Base-by-base conservation (phyloP, 2,113 vertebrate species). In the Scortum barcoo region DNA sequence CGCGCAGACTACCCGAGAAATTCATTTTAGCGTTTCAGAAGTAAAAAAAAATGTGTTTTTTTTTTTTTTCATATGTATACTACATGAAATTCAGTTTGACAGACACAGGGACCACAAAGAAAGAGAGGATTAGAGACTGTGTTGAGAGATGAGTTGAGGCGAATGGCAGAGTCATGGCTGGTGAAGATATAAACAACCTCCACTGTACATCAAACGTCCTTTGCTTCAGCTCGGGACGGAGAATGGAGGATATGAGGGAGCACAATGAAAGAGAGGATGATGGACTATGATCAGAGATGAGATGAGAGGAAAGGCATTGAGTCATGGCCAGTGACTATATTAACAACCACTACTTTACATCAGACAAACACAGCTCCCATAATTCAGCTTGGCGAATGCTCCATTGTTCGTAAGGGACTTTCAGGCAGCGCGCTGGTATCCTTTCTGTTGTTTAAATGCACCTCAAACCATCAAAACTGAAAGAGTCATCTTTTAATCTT, bases 191-290 rank as follows among this genome's bases (percentile, higher is more conserved):
- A 79, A 88, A 81, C 36, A 75, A 63, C 42, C 57, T 46, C 53
- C 44, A 40, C 62, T 80, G 68, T 78, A 72, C 48, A 80, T 88
- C 86, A 86, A 63, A 77, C 68, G 85, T 50, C 20, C 13, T 85
- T 80, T 74, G 61, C 42, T 13, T 9, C 38, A 20, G 38, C 46
- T 46, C 28, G 63, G 44, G 65, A 61, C 30, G 10, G 30, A 20
- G 54, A 66, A 57, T 50, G 22, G 46, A n/a, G 36, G 65, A 76
- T 36, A 73, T 69, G 51, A 66, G 20, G 56, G 50, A 84, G 58
- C 42, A 46, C 63, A 80, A 71, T 80, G 72, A 86, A 84, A 81
- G 70, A 84, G 28, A 80, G 54, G 85, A 78, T 61, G 73, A 87
- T 72, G 69, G 72, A 57, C 61, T 76, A 7, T 76, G 79, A 89